These are phyloP conservation scores for Halocynthia roretzi DNA, from an alignment of 23 tunicate genomes.

Conservation along the genomic window DNA sequence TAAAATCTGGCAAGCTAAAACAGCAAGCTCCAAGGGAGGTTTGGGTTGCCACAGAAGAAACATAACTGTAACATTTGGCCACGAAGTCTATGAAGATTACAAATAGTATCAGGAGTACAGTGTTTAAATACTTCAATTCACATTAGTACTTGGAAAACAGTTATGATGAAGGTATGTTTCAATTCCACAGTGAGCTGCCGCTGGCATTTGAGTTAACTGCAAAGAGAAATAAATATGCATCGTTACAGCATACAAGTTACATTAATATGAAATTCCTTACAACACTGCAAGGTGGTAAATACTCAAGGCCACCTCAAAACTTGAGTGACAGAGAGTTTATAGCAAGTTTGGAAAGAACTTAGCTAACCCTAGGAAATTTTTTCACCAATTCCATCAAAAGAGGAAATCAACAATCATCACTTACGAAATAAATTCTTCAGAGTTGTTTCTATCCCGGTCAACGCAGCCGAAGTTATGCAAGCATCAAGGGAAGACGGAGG, in stretches of 20 bases:
- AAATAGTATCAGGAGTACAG: too few relatives aligned
- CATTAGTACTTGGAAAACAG: too few relatives aligned
- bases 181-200: slow-evolving; percentile 34
- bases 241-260: neutral
- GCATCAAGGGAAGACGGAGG: slow-evolving; percentile 54
- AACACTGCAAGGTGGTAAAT: too few relatives aligned
- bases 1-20: too few relatives aligned
- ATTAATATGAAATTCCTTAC: too few relatives aligned
- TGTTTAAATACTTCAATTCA: too few relatives aligned
- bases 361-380: slow-evolving; percentile 7
- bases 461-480: slow-evolving; percentile 18
- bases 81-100: too few relatives aligned
- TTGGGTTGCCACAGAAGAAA: too few relatives aligned
- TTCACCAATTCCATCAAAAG: slow-evolving; percentile 5
- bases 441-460: slow-evolving; percentile 66
- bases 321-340: neutral
- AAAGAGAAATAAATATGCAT: neutral
- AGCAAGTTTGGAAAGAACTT: neutral
- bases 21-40: too few relatives aligned
- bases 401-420: slow-evolving; percentile 8
- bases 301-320: too few relatives aligned
- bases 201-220: slow-evolving; percentile 23
- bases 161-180: neutral
- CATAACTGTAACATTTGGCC: too few relatives aligned
- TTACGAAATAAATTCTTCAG: slow-evolving; percentile 76